Conservation (phyloP, 2,113 vertebrate species). For the Dipodomys spectabilis region DNA sequence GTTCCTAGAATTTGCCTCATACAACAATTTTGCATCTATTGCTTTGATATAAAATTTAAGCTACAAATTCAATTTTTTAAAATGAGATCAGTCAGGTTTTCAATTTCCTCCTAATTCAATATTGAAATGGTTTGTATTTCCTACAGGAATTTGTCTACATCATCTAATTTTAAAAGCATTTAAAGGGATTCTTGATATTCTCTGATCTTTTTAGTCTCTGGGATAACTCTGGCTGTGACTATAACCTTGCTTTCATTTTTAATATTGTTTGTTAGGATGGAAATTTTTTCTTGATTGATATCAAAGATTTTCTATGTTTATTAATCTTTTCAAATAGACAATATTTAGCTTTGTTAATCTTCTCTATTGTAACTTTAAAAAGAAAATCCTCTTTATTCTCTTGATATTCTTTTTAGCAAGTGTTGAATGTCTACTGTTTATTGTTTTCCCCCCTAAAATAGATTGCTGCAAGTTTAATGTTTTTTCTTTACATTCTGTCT, state of each 20-base stretch:
- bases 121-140: constrained; percentile 12
- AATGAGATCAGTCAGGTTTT: constrained; percentile 12
- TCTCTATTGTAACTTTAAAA: not conserved
- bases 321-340: constrained; percentile 40
- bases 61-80: not conserved
- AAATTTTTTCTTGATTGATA: not conserved
- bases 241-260: constrained; percentile 8
- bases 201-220: not conserved
- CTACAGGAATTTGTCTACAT: not conserved
- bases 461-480: not conserved
- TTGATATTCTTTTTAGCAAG: not conserved
- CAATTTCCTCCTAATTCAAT: constrained; percentile 25
- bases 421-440: constrained; percentile 6
- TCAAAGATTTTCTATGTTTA: constrained; percentile 30
- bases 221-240: not conserved
- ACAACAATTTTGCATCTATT: not conserved
- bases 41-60: constrained; percentile 2
- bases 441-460: not conserved
- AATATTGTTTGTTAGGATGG: not conserved
- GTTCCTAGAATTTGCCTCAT: not conserved
- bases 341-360: not conserved
- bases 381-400: not conserved
- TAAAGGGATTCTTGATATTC: constrained; percentile 36
- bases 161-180: constrained; percentile 12
- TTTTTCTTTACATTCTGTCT: not conserved